Conservation (phyloP, 2,888 invertebrate genomes). For the Acrobasis consociella region DNA sequence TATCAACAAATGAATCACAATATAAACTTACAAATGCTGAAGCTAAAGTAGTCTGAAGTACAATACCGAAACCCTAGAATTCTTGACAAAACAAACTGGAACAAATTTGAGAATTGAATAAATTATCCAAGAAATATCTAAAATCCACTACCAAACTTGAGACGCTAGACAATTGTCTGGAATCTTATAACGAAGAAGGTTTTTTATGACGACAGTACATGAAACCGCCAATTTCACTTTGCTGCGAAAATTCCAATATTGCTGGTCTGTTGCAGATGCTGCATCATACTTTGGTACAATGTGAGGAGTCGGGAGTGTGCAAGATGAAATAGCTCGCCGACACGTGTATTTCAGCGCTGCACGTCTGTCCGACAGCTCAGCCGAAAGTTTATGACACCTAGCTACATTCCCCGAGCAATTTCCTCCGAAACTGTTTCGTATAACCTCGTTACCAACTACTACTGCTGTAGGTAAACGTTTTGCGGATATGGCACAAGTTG, state of each 20-base stretch:
- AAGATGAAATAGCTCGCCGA: constrained; percentile 60
- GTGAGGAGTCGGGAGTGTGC: constrained; percentile 45
- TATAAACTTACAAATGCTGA: background rate
- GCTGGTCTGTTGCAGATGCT: constrained; percentile 18
- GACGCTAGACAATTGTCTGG: constrained; percentile 4
- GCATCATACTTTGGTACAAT: constrained; percentile 34
- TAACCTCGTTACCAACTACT: constrained; percentile 74
- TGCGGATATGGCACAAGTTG: constrained; percentile 65
- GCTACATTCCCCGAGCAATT: constrained; percentile 71
- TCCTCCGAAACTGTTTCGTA: constrained; percentile 69
- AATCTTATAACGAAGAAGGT: constrained; percentile 8
- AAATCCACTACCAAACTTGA: constrained; percentile 8
- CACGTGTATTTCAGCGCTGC: constrained; percentile 64
- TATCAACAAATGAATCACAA: background rate
- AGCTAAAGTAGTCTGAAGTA: background rate
- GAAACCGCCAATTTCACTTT: constrained; percentile 12
- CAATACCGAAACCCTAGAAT: background rate
- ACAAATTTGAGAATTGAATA: background rate
- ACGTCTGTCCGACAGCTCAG: constrained; percentile 65
- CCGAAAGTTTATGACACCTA: constrained; percentile 76
- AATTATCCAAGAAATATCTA: background rate
- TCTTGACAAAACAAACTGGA: background rate
- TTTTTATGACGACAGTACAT: constrained; percentile 15
- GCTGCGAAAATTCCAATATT: constrained; percentile 21
- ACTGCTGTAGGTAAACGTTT: constrained; percentile 66